phyloP scores from a whole-genome alignment of 2,797 vertebrate genomes.

The Acanthis flammea region DNA sequence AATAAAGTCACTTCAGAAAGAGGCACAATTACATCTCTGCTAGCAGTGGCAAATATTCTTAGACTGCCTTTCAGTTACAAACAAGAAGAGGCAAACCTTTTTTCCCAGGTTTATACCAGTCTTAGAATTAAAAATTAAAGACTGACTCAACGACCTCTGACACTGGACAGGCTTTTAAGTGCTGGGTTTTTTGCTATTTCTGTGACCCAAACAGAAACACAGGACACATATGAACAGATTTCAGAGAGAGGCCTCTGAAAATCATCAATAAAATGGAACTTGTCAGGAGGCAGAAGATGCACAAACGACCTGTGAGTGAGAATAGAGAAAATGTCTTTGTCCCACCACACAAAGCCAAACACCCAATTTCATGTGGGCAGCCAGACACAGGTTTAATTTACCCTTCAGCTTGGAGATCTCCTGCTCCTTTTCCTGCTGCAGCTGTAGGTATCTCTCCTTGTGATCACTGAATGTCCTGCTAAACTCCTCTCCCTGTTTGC shows the following conservation, averaged over 20 bases:
- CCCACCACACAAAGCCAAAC: neutral
- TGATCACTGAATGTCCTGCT: constrained; percentile 85
- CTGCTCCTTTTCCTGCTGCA: constrained; percentile 87
- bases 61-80: neutral
- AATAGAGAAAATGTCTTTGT: neutral
- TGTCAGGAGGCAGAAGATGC: neutral
- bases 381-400: constrained; percentile 39
- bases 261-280: neutral
- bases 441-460: constrained; percentile 81
- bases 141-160: neutral
- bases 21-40: neutral
- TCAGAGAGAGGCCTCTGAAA: neutral
- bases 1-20: neutral
- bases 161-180: neutral
- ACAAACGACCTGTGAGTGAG: neutral
- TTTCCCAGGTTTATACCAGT: neutral
- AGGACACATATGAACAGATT: rapidly evolving
- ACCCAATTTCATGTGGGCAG: neutral
- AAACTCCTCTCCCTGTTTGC: constrained; percentile 88
- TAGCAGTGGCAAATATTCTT: neutral
- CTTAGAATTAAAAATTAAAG: neutral
- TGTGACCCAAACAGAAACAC: neutral
- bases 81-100: neutral
- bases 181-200: neutral
- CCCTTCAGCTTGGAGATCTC: constrained; percentile 93